Percentiles rank a stretch among this genome's conserved stretches.
Evolutionary conservation across 2,113 vertebrate genomes (phyloP).

Genomic region (Scomber scombrus): DNA sequence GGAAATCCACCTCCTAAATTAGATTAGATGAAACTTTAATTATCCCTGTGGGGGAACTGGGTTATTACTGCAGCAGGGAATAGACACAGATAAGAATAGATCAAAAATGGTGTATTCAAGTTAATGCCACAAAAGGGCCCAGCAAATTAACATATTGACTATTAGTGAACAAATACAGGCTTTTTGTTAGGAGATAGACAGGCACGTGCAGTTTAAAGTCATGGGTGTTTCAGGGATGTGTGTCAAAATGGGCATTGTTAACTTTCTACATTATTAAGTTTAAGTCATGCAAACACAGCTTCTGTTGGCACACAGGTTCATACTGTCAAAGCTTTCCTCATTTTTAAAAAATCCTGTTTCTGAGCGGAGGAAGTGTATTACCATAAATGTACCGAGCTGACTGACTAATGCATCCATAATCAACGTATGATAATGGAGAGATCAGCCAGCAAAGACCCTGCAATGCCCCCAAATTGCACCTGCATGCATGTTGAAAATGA

Average conservation of each 20-base stretch:
- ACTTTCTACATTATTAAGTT: background rate
- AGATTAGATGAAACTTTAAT: conserved; percentile 78
- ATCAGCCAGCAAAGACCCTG: background rate
- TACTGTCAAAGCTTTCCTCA: background rate
- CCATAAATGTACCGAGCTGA: background rate
- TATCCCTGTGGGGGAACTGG: conserved; percentile 67
- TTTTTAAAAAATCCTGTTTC: background rate
- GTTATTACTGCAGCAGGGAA: conserved; percentile 56
- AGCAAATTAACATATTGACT: conserved; percentile 50
- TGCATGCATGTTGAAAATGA: conserved; percentile 38
- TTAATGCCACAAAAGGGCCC: conserved; percentile 47
- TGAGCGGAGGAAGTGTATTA: background rate
- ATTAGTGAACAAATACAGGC: conserved; percentile 16
- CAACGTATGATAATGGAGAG: background rate
- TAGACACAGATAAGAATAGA: conserved; percentile 64
- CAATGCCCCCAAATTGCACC: conserved; percentile 9
- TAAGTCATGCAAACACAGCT: background rate
- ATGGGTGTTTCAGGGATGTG: too few species aligned
- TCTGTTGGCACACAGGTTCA: background rate
- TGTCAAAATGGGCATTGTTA: too few species aligned
- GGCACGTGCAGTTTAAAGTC: background rate
- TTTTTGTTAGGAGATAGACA: background rate
- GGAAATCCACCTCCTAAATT: conserved; percentile 67
- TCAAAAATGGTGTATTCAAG: conserved; percentile 51
- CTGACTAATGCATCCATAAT: background rate